These are phyloP conservation scores for Dolichopus griseipennis DNA, from an alignment of 2,888 invertebrate species.

Conservation along the genomic window DNA sequence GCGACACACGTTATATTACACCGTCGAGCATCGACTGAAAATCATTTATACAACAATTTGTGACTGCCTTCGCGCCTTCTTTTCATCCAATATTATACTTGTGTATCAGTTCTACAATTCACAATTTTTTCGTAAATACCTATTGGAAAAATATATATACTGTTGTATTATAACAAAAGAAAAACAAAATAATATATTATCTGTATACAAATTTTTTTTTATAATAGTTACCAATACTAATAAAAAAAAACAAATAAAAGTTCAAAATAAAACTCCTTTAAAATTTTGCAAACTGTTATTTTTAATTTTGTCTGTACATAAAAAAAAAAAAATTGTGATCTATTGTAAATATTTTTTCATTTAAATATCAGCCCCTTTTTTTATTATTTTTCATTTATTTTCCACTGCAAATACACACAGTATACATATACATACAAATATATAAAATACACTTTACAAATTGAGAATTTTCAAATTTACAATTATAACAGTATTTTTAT, in stretches of 20 bases:
- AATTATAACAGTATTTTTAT: no score
- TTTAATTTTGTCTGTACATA: no score
- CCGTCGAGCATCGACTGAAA: conserved; percentile 13
- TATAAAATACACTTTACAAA: background rate
- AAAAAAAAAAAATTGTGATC: background rate
- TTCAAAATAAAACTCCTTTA: background rate
- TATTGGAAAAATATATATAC: background rate
- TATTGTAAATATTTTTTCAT: background rate
- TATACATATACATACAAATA: background rate
- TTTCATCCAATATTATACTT: background rate
- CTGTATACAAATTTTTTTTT: background rate
- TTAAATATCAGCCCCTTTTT: background rate
- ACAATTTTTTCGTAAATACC: no score
- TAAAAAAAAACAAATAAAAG: no score
- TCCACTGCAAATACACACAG: background rate
- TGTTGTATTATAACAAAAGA: background rate
- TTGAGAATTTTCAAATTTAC: no score
- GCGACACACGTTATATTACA: conserved; percentile 17
- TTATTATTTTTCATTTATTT: background rate
- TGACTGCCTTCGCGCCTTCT: conserved; percentile 12
- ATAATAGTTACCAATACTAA: no score
- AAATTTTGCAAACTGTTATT: background rate
- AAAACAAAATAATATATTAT: background rate
- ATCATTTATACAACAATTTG: conserved; percentile 9
- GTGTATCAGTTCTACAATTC: background rate